A percentile compares a stretch with the other conserved stretches of the same genome.
Conservation (phyloP, 1,140 invertebrate species). For the Pachypeltis micranthus region DNA sequence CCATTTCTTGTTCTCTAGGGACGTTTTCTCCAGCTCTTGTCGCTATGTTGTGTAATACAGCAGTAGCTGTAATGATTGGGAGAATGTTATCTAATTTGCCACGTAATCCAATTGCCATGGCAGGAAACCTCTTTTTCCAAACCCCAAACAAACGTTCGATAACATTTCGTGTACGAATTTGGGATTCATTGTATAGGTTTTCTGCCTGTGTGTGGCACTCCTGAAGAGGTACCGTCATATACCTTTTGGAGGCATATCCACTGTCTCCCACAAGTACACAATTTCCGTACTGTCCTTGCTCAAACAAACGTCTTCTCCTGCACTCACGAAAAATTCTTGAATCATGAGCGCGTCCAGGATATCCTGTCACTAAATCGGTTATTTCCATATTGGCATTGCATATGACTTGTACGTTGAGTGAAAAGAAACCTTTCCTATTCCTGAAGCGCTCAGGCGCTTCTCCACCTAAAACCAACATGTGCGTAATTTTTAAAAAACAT, state of each 20-base stretch:
- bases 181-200: constrained; percentile 33
- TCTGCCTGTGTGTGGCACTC: constrained; percentile 27
- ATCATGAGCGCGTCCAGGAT: constrained; percentile 32
- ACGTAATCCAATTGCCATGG: constrained; percentile 30
- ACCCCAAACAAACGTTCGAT: constrained; percentile 35
- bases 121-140: constrained; percentile 37
- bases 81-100: constrained; percentile 26
- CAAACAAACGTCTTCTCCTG: constrained; percentile 13
- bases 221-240: constrained; percentile 28
- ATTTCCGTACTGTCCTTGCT: constrained; percentile 25
- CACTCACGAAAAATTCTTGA: constrained; percentile 29
- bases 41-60: constrained; percentile 27
- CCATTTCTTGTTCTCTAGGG: neutral
- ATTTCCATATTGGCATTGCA: constrained; percentile 31
- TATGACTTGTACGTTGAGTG: constrained; percentile 35
- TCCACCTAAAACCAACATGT: constrained; percentile 28
- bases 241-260: constrained; percentile 26
- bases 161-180: constrained; percentile 33
- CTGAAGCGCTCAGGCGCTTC: constrained; percentile 34
- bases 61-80: constrained; percentile 28
- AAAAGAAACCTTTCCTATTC: constrained; percentile 36
- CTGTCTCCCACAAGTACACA: constrained; percentile 30
- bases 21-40: neutral
- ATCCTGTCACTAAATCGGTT: constrained; percentile 33
- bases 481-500: neutral